A percentile compares a stretch with the other conserved stretches of the same genome.
Conservation (phyloP, 2,797 vertebrate species). For the Crocodylus rhombifer region DNA sequence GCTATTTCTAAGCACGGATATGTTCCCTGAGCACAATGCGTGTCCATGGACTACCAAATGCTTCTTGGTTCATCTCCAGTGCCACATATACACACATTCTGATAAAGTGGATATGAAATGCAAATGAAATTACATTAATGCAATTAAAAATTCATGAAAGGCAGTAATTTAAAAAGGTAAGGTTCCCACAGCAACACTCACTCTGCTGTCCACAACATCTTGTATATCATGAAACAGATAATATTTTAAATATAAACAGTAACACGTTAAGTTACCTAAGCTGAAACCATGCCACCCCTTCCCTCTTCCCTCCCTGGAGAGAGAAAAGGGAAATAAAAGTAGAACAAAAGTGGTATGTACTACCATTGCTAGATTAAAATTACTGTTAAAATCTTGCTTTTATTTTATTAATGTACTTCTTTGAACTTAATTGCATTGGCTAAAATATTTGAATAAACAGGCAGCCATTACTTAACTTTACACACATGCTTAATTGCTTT, state of each 20-base stretch:
- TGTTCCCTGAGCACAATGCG: not conserved
- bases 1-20: not conserved
- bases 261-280: not conserved
- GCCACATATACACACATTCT: not conserved
- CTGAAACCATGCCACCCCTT: too few relatives aligned
- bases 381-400: not conserved
- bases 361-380: not conserved
- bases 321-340: not conserved
- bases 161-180: not conserved
- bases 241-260: not conserved
- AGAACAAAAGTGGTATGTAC: not conserved
- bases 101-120: not conserved
- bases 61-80: not conserved
- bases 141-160: not conserved
- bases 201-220: not conserved
- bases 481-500: fast-evolving
- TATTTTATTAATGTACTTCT: not conserved
- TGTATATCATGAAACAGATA: not conserved
- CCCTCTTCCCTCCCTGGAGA: not conserved
- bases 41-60: not conserved
- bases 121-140: not conserved
- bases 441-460: not conserved
- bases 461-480: not conserved
- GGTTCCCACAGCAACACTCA: not conserved
- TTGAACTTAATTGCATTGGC: not conserved